Evolutionary conservation across 2,113 vertebrate species (phyloP), one percentile per base, ranked within the genome.

Genomic region (Neopipo cinnamomea): DNA sequence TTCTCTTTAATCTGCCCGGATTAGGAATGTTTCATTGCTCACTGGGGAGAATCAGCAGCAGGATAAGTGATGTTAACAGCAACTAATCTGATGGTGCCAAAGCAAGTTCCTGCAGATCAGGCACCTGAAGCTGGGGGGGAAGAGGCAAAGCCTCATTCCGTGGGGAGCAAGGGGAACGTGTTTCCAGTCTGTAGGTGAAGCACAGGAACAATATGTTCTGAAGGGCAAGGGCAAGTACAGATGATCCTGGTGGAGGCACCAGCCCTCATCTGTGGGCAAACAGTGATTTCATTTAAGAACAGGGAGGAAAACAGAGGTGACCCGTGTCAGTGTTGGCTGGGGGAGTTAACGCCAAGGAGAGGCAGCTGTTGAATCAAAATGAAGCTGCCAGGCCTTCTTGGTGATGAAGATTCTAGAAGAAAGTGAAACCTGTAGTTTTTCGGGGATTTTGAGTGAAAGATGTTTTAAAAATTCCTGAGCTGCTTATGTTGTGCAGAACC

Each of bases 31-130:
- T 85, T 80, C 88, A 62, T 94, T 90, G 95, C 94, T 96, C 82
- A 25, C 91, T 83, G 93, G 81, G 93, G 94, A 93, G 91, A 85
- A 88, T 5, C 67, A 90, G 24, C 58, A 68, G 33, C 93, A 15
- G 94, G 94, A 39, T 94, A 63, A 95, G 44, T 46, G 89, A 91
- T 96, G 93, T 88, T 94, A 94, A 91, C 91, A 93, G 93, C 89
- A 66, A 11, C 82, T 96, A 79, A 96, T 93, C 93, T 91, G 93
- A 91, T 95, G 93, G 95, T 90, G 96, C 95, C 85, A 83, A 80
- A 96, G 95, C 93, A 96, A 96, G 93, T 96, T 92, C 90, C 93
- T 96, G 78, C 95, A 97, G 33, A 95, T 88, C 92, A 24, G 85
- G 88, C 90, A 85, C 90, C 79, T 58, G 76, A 33, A 67, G 75